These are phyloP conservation scores for Dasypogon diadema DNA, from an alignment of 2,888 invertebrate genomes.

Conservation along the genomic window DNA sequence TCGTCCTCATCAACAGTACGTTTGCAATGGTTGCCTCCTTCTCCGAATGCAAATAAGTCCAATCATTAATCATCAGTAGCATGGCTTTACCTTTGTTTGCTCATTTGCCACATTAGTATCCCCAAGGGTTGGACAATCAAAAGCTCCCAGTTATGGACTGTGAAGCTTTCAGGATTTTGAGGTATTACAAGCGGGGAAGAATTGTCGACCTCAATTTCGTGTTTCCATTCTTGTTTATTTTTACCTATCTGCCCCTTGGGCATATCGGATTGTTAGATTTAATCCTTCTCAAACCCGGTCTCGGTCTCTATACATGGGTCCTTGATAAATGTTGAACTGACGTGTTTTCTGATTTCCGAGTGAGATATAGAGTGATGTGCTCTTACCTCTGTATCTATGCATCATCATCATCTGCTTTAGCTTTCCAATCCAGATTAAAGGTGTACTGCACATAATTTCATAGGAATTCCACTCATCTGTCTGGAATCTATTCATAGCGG, in stretches of 20 bases:
- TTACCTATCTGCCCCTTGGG: constrained; percentile 33
- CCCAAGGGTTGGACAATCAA: constrained; percentile 44
- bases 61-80: constrained; percentile 54
- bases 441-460: constrained; percentile 9
- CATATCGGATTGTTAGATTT: constrained; percentile 27
- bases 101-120: constrained; percentile 53
- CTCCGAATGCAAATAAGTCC: constrained; percentile 53
- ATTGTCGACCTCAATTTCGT: constrained; percentile 31
- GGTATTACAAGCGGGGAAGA: constrained; percentile 37
- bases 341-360: background rate
- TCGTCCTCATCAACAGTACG: background rate
- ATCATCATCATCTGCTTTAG: too few species aligned
- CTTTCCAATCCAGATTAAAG: constrained; percentile 38
- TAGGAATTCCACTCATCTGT: background rate
- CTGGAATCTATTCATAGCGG: too few species aligned
- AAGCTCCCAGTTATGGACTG: constrained; percentile 41
- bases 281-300: constrained; percentile 3
- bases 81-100: constrained; percentile 53
- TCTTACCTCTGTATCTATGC: too few species aligned
- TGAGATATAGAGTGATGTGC: background rate
- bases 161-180: constrained; percentile 44
- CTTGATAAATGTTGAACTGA: constrained; percentile 35
- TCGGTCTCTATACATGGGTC: background rate
- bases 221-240: constrained; percentile 20
- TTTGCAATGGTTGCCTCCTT: background rate